Evolutionary conservation across 2,888 invertebrate species (phyloP).

Genomic region (Enchytraeus crypticus): DNA sequence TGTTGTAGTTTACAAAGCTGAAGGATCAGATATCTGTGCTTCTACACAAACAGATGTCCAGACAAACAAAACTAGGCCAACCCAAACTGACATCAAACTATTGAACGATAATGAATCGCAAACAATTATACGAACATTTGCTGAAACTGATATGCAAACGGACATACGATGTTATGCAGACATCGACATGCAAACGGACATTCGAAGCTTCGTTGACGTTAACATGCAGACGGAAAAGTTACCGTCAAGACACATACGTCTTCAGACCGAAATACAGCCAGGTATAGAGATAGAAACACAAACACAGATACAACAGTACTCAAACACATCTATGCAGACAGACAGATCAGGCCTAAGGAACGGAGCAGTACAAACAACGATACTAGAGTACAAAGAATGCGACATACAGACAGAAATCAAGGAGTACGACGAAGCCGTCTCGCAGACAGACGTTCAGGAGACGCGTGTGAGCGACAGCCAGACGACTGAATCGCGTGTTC

Average conservation of each 20-base stretch:
- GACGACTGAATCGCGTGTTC: not conserved
- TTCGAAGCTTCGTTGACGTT: not conserved
- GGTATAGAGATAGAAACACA: not conserved
- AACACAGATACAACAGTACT: not conserved
- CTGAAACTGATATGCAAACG: constrained; percentile 1
- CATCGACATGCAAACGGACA: constrained; percentile 3
- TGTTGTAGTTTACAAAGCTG: constrained; percentile 10
- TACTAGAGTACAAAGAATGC: not conserved
- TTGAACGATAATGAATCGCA: not conserved
- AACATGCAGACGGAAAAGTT: constrained; percentile 1
- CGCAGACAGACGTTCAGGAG: not conserved
- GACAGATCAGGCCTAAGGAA: not conserved
- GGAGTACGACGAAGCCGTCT: not conserved
- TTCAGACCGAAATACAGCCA: not conserved
- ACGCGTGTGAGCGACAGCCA: not conserved
- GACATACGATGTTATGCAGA: not conserved
- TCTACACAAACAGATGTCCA: not conserved
- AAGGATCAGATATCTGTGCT: not conserved
- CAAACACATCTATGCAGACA: not conserved
- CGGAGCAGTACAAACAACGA: not conserved
- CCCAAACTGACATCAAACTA: constrained; percentile 1
- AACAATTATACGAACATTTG: not conserved
- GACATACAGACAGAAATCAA: not conserved
- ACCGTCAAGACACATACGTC: not conserved
- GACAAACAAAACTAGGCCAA: not conserved